Conservation (phyloP, 2,113 vertebrate species). For the Petroica traversi region DNA sequence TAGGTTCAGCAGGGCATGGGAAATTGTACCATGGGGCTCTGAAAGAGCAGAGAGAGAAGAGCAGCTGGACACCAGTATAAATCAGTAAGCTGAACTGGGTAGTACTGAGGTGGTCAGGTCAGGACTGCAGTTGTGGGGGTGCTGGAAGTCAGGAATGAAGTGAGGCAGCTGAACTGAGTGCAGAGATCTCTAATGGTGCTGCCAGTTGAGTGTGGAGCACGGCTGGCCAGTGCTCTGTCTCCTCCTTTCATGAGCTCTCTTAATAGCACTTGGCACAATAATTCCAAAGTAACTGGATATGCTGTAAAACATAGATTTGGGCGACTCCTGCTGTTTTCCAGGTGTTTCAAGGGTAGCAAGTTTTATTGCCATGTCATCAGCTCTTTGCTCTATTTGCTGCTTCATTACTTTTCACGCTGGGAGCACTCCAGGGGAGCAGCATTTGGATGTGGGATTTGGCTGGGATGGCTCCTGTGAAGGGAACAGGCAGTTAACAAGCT, state of each 20-base stretch:
- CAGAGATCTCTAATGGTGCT: not conserved
- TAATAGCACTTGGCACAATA: not conserved
- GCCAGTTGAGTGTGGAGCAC: too few relatives aligned
- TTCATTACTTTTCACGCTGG: not conserved
- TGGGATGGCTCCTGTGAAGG: not conserved
- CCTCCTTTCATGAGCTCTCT: not conserved
- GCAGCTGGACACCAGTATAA: not conserved
- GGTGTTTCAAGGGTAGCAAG: not conserved
- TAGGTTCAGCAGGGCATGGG: not conserved
- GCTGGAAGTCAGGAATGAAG: not conserved
- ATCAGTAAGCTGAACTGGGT: not conserved
- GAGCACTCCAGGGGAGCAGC: not conserved
- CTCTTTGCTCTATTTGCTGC: slow-evolving; percentile 3
- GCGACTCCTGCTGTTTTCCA: not conserved
- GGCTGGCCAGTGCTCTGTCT: not conserved
- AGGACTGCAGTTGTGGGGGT: not conserved
- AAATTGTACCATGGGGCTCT: not conserved
- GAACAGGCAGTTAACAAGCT: not conserved
- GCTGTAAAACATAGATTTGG: not conserved
- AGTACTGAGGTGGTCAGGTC: not conserved
- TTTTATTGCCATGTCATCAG: not conserved
- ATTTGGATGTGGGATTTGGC: not conserved
- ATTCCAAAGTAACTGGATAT: not conserved
- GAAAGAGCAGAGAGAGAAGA: not conserved
- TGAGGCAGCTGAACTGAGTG: not conserved